Evolutionary conservation across 2,113 vertebrate genomes (phyloP), one percentile per base, ranked within the genome.

Genomic region (Castor canadensis): DNA sequence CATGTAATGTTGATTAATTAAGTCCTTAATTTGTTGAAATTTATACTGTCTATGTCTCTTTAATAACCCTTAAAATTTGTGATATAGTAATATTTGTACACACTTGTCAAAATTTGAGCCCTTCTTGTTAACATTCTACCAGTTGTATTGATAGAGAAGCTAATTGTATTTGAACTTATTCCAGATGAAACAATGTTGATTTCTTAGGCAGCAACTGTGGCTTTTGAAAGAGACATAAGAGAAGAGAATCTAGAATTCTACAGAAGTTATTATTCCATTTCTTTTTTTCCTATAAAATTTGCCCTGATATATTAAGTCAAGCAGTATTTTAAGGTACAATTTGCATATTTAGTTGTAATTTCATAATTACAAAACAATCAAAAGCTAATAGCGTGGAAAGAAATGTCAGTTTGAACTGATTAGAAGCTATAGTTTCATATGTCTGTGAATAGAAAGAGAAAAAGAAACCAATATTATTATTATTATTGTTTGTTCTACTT

Each of bases 401-500:
- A 95, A 98, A 92, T 58, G 79, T 87, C 89, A 97, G 43, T 82
- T 95, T 97, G 96, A 97, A 96, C n/a, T 91, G 87, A 98, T 84
- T 86, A 82, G 79, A 95, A 98, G 95, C 86, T 96, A 95, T 0
- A 17, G 10, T 73, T 94, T 92, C 72, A 94, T 47, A 87, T 19
- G 3, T 92, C 24, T 72, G 7, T 87, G 40, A 95, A n/a, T 73
- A 47, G 5, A 94, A 94, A 56, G 5, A 35, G 79, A 82, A 72
- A 58, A 54, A 96, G 86, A 69, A 95, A 66, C 96, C 91, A 67
- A 94, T 85, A 97, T 79, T 95, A 92, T 95, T 96, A 67, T 1
- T 19, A 97, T 95, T 95, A 93, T 94, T 97, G 97, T 95, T 98
- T 97, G 72, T 90, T 97, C 96, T 94, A 54, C 82, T 98, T 97